These are phyloP conservation scores for Zosterops borbonicus DNA, from an alignment of 2,113 vertebrate genomes.

Conservation along the genomic window DNA sequence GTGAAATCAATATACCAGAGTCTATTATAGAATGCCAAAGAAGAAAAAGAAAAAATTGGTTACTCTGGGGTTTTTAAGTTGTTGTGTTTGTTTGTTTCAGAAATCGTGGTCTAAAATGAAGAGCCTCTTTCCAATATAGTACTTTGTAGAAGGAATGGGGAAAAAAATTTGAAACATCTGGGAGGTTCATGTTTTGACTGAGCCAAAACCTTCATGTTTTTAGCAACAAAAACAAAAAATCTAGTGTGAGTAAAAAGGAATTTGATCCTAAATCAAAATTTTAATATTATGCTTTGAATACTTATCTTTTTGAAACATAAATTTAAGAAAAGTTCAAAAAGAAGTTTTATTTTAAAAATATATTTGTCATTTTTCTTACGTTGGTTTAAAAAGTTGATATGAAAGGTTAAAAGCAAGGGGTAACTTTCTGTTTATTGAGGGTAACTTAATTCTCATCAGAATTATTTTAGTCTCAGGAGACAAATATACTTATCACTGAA, in stretches of 20 bases:
- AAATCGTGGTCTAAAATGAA: not conserved
- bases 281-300: not conserved
- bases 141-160: not conserved
- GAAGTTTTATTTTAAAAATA: not conserved
- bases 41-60: not conserved
- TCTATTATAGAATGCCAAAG: not conserved
- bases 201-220: not conserved
- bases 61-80: not conserved
- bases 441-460: not conserved
- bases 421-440: not conserved
- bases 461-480: not conserved
- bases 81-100: not conserved
- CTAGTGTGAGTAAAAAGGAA: accelerated
- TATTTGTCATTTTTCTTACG: accelerated
- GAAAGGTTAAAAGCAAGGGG: not conserved
- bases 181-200: not conserved
- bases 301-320: not conserved
- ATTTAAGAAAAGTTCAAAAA: not conserved
- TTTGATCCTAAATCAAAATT: not conserved
- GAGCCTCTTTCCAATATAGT: not conserved
- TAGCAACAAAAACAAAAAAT: not conserved
- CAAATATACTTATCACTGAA: not conserved
- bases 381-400: not conserved
- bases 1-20: not conserved
- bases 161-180: not conserved